Base-by-base conservation (phyloP, 2,797 vertebrate genomes). In the Manis crassicaudata region DNA sequence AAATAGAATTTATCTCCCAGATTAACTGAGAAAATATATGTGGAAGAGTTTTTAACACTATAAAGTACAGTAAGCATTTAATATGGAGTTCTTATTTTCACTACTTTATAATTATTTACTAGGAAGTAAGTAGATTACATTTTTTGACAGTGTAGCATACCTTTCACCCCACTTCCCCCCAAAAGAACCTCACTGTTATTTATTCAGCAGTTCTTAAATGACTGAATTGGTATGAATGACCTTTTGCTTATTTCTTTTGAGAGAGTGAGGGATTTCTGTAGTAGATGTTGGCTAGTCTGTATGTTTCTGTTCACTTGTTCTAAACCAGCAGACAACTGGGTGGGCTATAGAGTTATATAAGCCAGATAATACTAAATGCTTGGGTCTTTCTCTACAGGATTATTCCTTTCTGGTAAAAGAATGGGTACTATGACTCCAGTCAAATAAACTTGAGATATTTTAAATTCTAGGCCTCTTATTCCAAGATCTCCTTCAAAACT, bases 381-480 rank as follows among this genome's bases (percentile, higher is more conserved):
- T 46, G 75, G 46, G 16, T 95, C 20, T 23, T 80, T 77, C 82
- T 54, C 86, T 76, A 35, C 1, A 60, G 40, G n/a, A n/a, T 83
- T 83, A 40, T 7, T 58, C 2, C 29, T 95, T 94, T 86, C 70
- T 94, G 68, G 89, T 92, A 72, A 96, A 89, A 95, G 17, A 73
- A 68, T 35, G n/a, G 29, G 2, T 50, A 84, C n/a, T 75, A 43
- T 35, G 83, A 85, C 27, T 88, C 65, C 52, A 92, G n/a, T 81
- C 83, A 84, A 94, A 81, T 83, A 94, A 94, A 87, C 25, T 75
- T 86, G 83, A 93, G 77, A 65, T 60, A 92, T 52, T 88, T 95
- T 79, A 87, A 73, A 83, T 91, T 91, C 83, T 83, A 90, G 85
- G 54, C 73, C 29, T 92, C 50, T 46, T 79, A 92, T 60, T 94